phyloP scores from a whole-genome alignment of 35 echinoderm and acorn worm genomes.

The Apostichopus japonicus region DNA sequence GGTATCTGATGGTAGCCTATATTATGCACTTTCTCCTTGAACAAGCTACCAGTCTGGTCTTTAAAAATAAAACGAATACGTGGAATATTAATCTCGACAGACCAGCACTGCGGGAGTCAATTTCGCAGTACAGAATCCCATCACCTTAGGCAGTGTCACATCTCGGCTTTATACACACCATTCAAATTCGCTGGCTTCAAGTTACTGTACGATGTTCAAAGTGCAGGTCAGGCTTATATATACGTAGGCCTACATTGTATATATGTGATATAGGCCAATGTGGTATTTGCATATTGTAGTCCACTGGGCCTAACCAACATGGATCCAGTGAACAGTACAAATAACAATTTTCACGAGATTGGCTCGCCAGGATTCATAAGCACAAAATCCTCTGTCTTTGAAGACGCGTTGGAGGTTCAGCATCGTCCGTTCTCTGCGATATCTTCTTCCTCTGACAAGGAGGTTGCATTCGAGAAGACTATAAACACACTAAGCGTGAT shows the following conservation, averaged over 20 bases:
- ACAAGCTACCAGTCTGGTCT: too few relatives aligned
- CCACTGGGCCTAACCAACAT: not conserved
- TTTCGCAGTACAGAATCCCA: not conserved
- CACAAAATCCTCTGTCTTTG: conserved; percentile 52
- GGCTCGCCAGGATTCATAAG: conserved; percentile 43
- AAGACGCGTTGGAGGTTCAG: conserved; percentile 59
- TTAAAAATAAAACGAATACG: too few relatives aligned
- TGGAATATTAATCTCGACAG: conserved; percentile 4
- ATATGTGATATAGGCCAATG: too few relatives aligned
- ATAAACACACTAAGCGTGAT: conserved; percentile 71
- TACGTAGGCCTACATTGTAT: too few relatives aligned
- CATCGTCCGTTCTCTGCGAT: conserved; percentile 42
- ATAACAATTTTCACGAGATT: conserved; percentile 21
- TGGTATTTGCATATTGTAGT: too few relatives aligned
- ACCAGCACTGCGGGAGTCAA: not conserved
- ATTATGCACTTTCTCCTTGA: too few relatives aligned
- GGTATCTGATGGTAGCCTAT: too few relatives aligned
- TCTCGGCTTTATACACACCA: not conserved
- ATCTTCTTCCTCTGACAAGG: conserved; percentile 36
- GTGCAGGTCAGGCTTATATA: too few relatives aligned
- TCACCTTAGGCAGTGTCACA: not conserved
- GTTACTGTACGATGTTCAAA: too few relatives aligned
- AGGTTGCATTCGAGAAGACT: conserved; percentile 69
- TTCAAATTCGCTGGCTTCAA: not conserved
- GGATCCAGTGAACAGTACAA: conserved; percentile 4